These are phyloP conservation scores for Lasiurus borealis DNA, from an alignment of 2,113 vertebrate genomes.

Conservation along the genomic window DNA sequence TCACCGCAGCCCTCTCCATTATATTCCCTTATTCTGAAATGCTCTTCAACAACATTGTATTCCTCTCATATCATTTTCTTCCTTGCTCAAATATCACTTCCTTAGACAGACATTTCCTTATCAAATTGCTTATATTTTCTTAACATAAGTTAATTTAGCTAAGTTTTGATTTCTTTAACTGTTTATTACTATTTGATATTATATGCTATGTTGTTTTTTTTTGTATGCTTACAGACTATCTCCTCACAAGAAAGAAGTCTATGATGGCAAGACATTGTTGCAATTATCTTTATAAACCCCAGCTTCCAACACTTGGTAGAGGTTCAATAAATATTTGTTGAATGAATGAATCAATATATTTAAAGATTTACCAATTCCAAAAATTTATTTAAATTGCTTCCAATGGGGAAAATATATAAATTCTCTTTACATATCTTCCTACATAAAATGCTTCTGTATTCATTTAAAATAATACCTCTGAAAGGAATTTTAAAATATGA, in stretches of 20 bases:
- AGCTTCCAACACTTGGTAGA: neutral
- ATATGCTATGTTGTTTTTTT: neutral
- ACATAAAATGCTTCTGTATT: neutral
- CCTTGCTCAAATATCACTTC: neutral
- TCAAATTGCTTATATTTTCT: neutral
- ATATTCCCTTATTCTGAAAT: neutral
- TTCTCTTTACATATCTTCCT: neutral
- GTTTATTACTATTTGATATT: neutral
- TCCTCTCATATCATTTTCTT: neutral
- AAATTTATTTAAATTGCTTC: neutral
- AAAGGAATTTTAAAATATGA: conserved; percentile 40
- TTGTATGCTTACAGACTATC: neutral
- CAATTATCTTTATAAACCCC: neutral
- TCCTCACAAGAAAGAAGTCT: neutral
- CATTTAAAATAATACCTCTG: neutral
- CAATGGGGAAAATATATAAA: neutral
- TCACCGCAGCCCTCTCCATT: neutral
- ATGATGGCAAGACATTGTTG: neutral
- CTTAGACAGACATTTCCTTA: neutral
- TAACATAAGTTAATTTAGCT: neutral
- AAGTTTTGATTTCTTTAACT: neutral
- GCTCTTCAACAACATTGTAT: neutral
- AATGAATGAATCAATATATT: neutral
- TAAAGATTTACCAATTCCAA: neutral
- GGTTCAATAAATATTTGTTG: neutral